Evolutionary conservation across 2,888 invertebrate genomes (phyloP), one percentile per base, ranked within the genome.

Genomic region (Agrotis exclamationis): DNA sequence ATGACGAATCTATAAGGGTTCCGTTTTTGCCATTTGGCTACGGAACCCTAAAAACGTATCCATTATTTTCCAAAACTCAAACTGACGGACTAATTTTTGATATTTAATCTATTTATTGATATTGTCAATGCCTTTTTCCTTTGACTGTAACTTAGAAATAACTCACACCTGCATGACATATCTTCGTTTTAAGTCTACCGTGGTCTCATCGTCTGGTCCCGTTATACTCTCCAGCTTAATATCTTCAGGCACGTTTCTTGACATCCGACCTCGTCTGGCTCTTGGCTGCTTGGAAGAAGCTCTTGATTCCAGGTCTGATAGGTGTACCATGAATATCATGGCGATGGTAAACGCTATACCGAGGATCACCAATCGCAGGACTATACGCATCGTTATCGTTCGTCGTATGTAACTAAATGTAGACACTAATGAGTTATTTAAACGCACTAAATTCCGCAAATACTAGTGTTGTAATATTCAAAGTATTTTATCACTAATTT

Each of bases 321-420:
- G 63, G 22, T 82, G 78, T 22, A 88, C 69, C 60, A 94, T 56
- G 48, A 94, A 62, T 11, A 92, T 20, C 79, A 91, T 82, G 28
- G 82, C 85, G 48, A 85, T 33, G 9, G 81, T 80, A 53, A 92
- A 89, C 11, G 81, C 75, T 14, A 89, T 75, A 9, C 84, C 89
- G 11, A 86, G 80, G 5, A 87, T 70, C 16, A 86, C 58, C 20
- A 91, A 86, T 64, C 93, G 92, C 24, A 88, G 70, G 14, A 87
- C 59, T 73, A 86, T 80, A 79, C 92, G 92, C 94, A 94, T 94
- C 74, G 18, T 85, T 48, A 64, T 57, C 16, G 18, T 24, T 14
- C 72, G 9, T 28, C 16, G 50, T 64, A 56, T 24, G 3, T 54
- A 20, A 64, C 20, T 33, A 9, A 63, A 45, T 65, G 45, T 44